Evolutionary conservation across 2,113 vertebrate species (phyloP).

Genomic region (Amazona vittata): DNA sequence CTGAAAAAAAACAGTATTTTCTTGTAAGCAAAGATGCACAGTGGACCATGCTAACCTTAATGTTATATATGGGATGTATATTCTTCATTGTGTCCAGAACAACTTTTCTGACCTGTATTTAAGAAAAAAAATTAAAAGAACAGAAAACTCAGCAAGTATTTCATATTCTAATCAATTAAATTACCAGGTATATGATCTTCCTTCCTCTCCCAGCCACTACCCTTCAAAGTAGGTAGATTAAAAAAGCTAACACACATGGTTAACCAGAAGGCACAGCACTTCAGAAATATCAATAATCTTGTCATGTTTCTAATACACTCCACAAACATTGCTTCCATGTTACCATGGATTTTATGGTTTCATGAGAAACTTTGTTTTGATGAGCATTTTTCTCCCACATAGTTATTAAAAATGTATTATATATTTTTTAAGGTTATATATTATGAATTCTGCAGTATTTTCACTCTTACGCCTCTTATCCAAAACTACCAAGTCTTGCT

Average conservation of each 20-base stretch:
- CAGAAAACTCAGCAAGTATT: background rate
- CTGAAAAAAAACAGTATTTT: background rate
- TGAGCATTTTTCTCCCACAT: background rate
- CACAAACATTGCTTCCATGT: background rate
- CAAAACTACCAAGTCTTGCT: background rate
- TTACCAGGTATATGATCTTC: background rate
- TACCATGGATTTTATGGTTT: background rate
- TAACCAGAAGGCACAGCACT: background rate
- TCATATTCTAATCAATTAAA: background rate
- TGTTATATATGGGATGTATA: conserved; percentile 98
- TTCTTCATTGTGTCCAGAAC: conserved; percentile 98
- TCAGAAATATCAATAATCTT: background rate
- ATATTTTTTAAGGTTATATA: background rate
- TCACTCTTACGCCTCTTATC: background rate
- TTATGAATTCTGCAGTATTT: background rate
- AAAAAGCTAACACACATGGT: background rate
- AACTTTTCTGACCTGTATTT: conserved; percentile 91
- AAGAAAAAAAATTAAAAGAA: background rate
- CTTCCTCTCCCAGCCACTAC: rapidly evolving
- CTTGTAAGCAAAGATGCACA: background rate
- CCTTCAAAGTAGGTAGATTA: background rate
- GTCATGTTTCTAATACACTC: background rate
- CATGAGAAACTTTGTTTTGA: background rate
- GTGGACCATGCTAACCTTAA: conserved; percentile 82
- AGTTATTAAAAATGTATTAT: background rate